These are phyloP conservation scores for Anarhynchus alexandrinus DNA, from an alignment of 2,113 vertebrate genomes.

Conservation along the genomic window DNA sequence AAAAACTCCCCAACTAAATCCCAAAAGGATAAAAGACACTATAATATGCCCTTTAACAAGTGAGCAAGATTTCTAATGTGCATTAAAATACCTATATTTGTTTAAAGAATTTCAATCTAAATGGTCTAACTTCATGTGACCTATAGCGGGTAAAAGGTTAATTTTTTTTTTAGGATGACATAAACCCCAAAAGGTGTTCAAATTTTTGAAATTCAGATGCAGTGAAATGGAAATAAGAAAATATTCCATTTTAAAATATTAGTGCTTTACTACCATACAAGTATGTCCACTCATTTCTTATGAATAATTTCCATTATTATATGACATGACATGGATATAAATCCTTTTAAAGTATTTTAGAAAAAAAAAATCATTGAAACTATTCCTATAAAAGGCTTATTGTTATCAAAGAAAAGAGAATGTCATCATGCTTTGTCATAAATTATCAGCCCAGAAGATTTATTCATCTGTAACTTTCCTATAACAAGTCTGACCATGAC, in stretches of 20 bases:
- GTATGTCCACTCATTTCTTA: neutral
- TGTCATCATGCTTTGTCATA: conserved; percentile 52
- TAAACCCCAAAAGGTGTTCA: neutral
- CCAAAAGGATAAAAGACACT: neutral
- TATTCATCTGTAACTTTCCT: conserved; percentile 59
- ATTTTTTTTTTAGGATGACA: neutral
- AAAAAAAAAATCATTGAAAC: conserved; percentile 47
- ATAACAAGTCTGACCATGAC: conserved; percentile 61
- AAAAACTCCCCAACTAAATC: neutral
- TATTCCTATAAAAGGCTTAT: conserved; percentile 57
- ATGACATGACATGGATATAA: conserved; percentile 45
- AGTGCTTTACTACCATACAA: neutral
- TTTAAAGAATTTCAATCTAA: neutral
- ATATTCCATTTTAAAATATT: neutral
- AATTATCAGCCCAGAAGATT: conserved; percentile 70
- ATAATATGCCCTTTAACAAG: neutral
- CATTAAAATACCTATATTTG: neutral
- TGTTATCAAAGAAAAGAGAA: conserved; percentile 45
- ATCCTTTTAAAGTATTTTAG: conserved; percentile 27
- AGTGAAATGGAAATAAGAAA: neutral
- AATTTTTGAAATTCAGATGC: neutral
- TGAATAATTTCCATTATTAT: conserved; percentile 9
- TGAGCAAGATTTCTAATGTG: neutral
- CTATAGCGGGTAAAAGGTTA: neutral
- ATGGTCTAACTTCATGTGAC: neutral